Evolutionary conservation across 2,888 invertebrate species (phyloP).

Genomic region (Schizotus pectinicornis): DNA sequence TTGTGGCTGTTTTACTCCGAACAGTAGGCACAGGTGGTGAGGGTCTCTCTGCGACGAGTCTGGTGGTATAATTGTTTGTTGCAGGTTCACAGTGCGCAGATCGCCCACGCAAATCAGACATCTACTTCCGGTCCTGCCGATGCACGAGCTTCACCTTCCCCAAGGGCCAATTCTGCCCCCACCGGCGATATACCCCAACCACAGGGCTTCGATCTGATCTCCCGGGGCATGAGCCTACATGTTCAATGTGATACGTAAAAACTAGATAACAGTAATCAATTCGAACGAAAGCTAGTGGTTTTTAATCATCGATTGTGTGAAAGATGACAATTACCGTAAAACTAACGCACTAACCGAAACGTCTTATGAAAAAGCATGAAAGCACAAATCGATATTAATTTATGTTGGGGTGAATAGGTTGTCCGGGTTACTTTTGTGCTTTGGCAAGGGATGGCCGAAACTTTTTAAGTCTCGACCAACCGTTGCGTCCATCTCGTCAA

Average conservation of each 20-base stretch:
- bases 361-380: slow-evolving; percentile 24
- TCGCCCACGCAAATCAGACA: slow-evolving; percentile 57
- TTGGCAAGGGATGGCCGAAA: not conserved
- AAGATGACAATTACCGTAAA: slow-evolving; percentile 20
- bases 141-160: slow-evolving; percentile 58
- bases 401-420: slow-evolving; percentile 4
- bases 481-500: slow-evolving; percentile 3
- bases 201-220: slow-evolving; percentile 58
- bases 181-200: slow-evolving; percentile 58
- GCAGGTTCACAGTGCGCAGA: slow-evolving; percentile 53
- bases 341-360: slow-evolving; percentile 22
- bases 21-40: slow-evolving; percentile 54
- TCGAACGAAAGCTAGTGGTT: slow-evolving; percentile 34
- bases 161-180: slow-evolving; percentile 54
- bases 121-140: slow-evolving; percentile 56
- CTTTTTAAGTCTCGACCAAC: not conserved
- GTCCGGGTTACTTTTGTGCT: not conserved
- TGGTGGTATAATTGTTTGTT: slow-evolving; percentile 22
- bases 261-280: slow-evolving; percentile 27
- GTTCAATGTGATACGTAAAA: slow-evolving; percentile 43
- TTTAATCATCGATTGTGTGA: slow-evolving; percentile 33
- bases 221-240: slow-evolving; percentile 22
- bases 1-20: slow-evolving; percentile 57
- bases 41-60: too few relatives aligned
- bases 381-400: slow-evolving; percentile 17